Evolutionary conservation across 2,113 vertebrate species (phyloP), one percentile per base, ranked within the genome.

Genomic region (Pampusana beccarii): DNA sequence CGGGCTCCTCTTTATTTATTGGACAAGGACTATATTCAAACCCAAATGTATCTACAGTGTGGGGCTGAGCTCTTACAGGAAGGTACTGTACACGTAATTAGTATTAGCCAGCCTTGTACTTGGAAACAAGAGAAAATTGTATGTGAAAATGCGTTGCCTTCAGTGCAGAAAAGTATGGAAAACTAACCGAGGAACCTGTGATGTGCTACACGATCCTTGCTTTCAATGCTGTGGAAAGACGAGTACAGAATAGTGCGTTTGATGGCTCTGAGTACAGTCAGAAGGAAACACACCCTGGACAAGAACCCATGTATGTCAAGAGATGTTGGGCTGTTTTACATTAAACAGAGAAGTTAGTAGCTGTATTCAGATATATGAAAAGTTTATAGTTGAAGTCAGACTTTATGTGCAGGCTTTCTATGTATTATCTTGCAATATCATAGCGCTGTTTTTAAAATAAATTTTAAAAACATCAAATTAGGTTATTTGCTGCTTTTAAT

Each of bases 261-360:
- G 26, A 28, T 56, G 29, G 23, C 16, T 38, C n/a, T 8, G 19
- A 87, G 53, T 4, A 40, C 4, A 16, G 25, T 26, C 42, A 50
- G 75, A 71, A 89, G 36, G 60, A 94, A 78, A 71, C 38, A 4
- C 4, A 44, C 7, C 57, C 58, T 51, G 53, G 69, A 19, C 62
- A 86, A 24, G 29, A 54, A 42, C 64, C 36, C 5, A 7, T 6
- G 9, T 26, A 17, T 36, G 20, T 44, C 54, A 77, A 48, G n/a
- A 77, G 38, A 21, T 66, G 56, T 51, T 16, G 28, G 19, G 53
- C 50, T 58, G 50, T 19, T 96, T 89, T 24, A 51, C 13, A 48
- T n/a, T 31, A 72, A 88, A 70, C 26, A 83, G 26, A 75, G 69
- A 95, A 96, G 64, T 44, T 89, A 87, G 69, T 34, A 86, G n/a